Evolutionary conservation across 1,140 invertebrate genomes (phyloP).

Genomic region (Tetragonula clypearis): DNA sequence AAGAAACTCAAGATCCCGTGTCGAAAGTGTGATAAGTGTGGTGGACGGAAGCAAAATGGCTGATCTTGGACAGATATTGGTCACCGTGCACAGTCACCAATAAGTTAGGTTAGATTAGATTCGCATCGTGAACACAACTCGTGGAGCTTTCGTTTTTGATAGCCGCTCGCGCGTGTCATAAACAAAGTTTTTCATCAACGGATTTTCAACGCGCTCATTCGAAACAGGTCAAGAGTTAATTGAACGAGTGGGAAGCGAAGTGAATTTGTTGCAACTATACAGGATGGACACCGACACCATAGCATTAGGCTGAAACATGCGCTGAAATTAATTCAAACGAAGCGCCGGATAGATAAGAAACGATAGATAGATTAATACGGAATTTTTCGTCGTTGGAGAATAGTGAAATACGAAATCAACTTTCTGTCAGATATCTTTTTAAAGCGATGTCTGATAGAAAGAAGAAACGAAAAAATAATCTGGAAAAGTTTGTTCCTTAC

Average conservation of each 20-base stretch:
- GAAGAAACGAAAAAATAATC: too few species aligned
- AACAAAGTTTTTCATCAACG: conserved; percentile 50
- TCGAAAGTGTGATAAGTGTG: too few species aligned
- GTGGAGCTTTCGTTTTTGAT: conserved; percentile 5
- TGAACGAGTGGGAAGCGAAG: not conserved
- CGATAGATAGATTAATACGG: not conserved
- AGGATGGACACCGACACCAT: not conserved
- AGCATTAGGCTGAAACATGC: not conserved
- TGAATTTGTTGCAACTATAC: conserved; percentile 23
- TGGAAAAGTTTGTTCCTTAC: too few species aligned
- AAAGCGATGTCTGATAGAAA: too few species aligned
- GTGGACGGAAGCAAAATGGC: not conserved
- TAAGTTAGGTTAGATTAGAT: not conserved
- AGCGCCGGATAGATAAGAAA: not conserved
- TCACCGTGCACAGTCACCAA: not conserved
- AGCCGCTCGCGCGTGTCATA: conserved; percentile 19
- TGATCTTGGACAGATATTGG: not conserved
- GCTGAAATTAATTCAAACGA: not conserved
- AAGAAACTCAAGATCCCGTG: too few species aligned
- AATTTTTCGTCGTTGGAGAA: too few species aligned
- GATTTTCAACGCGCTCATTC: conserved; percentile 17
- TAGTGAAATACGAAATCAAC: too few species aligned
- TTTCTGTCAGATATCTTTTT: too few species aligned
- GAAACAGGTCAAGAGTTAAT: conserved; percentile 30
- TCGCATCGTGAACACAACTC: not conserved